Evolutionary conservation across 2,888 invertebrate genomes (phyloP).

Genomic region (Polydrusus pterygomalis): DNA sequence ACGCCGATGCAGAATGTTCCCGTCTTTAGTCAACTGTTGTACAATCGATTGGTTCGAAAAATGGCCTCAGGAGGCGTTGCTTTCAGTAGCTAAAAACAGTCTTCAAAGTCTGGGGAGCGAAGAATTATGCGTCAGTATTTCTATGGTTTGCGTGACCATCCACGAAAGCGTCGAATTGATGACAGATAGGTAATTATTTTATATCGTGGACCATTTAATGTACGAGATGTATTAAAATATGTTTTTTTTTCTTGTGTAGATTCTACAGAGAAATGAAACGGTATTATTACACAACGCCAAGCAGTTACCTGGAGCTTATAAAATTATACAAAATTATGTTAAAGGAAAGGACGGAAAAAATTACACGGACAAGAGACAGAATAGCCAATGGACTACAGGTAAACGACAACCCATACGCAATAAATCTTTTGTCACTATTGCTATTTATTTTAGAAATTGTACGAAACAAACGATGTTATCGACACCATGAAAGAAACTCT

Average conservation of each 20-base stretch:
- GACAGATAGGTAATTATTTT: constrained; percentile 73
- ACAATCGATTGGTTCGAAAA: constrained; percentile 96
- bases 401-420: constrained; percentile 11
- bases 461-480: constrained; percentile 87
- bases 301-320: constrained; percentile 90
- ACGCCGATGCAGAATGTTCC: constrained; percentile 93
- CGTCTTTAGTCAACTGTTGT: constrained; percentile 94
- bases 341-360: constrained; percentile 81
- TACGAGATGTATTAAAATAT: background rate
- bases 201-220: background rate
- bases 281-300: constrained; percentile 93
- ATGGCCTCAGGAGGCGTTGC: constrained; percentile 91
- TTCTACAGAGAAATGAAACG: constrained; percentile 89
- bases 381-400: constrained; percentile 84
- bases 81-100: constrained; percentile 86
- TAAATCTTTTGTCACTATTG: background rate
- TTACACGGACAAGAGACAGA: constrained; percentile 79
- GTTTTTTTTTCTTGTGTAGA: constrained; percentile 62
- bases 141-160: constrained; percentile 82
- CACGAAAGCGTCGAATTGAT: constrained; percentile 88
- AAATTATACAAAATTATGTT: constrained; percentile 85
- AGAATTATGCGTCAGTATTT: constrained; percentile 74
- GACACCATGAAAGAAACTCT: constrained; percentile 90
- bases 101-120: constrained; percentile 76
- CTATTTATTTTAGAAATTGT: constrained; percentile 78